Base-by-base conservation (phyloP, 2,888 invertebrate genomes). In the Habrosyne pyritoides region DNA sequence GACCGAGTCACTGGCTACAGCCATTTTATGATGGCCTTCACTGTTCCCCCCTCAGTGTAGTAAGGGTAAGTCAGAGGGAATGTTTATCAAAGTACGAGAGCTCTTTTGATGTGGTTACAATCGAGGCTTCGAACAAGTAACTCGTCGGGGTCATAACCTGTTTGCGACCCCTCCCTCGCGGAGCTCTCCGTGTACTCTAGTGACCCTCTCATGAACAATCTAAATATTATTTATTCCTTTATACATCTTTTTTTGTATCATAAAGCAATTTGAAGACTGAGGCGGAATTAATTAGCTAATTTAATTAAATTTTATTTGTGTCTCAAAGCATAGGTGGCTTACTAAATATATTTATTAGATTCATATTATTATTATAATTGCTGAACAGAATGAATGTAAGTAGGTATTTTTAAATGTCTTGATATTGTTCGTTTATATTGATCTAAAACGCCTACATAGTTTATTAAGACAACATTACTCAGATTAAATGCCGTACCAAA, bases 141-240 rank as follows among this genome's bases (percentile, higher is more conserved):
- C 89, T 91, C 87, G 91, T 89, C 89, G 90, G 87, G 91, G 91
- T 91, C 91, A 91, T 90, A 91, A 91, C 91, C 91, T 91, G 91
- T 91, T 91, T 89, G 89, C 89, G 91, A 91, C 91, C 91, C 91
- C 87, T 88, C 89, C 85, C 89, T 84, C 83, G 80, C 81, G 73
- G 76, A 76, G 75, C 80, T 81, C 79, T 75, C 72, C 74, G 77
- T 83, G 87, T 87, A 84, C 87, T 86, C 84, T 79, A 86, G 79
- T 89, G 86, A 87, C 89, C 87, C 82, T 70, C 72, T 75, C 69
- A 76, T 68, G 71, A 81, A 80, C 81, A 79, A 79, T 80, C 74
- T 54, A 77, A 80, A 81, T 77, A 73, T 42, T 18, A 24, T 72
- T 72, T 49, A 52, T 57, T 46, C 24, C 14, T 52, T 42, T 28